These are phyloP conservation scores for Sminthurides bifidus DNA, from an alignment of 1,140 invertebrate genomes.

Conservation along the genomic window DNA sequence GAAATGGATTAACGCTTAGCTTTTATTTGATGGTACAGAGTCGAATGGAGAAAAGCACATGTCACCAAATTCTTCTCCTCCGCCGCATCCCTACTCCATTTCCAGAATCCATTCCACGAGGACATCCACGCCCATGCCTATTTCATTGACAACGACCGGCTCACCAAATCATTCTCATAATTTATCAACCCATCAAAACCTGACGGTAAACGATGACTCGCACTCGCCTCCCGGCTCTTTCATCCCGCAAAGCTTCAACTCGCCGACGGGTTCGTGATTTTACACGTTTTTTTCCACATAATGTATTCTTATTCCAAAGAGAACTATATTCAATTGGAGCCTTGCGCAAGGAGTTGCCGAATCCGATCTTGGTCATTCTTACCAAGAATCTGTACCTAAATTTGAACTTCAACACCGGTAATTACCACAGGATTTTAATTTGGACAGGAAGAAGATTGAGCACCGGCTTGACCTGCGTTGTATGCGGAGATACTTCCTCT, in stretches of 20 bases:
- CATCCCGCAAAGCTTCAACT: slow-evolving; percentile 27
- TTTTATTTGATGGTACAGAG: slow-evolving; percentile 20
- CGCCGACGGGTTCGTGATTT: slow-evolving; percentile 17
- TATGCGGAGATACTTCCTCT: slow-evolving; percentile 91
- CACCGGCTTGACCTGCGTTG: slow-evolving; percentile 72
- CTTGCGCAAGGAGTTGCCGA: too few relatives aligned
- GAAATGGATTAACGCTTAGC: too few relatives aligned
- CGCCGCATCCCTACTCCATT: slow-evolving; percentile 28
- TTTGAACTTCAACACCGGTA: too few relatives aligned
- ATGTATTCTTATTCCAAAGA: too few relatives aligned
- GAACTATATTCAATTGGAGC: neutral
- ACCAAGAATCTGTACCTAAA: too few relatives aligned
- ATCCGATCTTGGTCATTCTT: too few relatives aligned
- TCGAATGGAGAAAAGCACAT: slow-evolving; percentile 23
- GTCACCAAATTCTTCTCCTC: slow-evolving; percentile 26
- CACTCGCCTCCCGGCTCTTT: slow-evolving; percentile 21
- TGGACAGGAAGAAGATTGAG: slow-evolving; percentile 28
- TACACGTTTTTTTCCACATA: too few relatives aligned
- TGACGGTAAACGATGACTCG: slow-evolving; percentile 19
- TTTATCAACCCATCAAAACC: slow-evolving; percentile 15
- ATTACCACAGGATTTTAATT: too few relatives aligned
- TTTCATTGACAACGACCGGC: slow-evolving; percentile 26
- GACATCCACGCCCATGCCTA: slow-evolving; percentile 28
- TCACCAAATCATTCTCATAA: slow-evolving; percentile 13
- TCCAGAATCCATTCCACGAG: slow-evolving; percentile 27